Conservation (phyloP, 2,113 vertebrate genomes). For the Sarotherodon lohbergeri region DNA sequence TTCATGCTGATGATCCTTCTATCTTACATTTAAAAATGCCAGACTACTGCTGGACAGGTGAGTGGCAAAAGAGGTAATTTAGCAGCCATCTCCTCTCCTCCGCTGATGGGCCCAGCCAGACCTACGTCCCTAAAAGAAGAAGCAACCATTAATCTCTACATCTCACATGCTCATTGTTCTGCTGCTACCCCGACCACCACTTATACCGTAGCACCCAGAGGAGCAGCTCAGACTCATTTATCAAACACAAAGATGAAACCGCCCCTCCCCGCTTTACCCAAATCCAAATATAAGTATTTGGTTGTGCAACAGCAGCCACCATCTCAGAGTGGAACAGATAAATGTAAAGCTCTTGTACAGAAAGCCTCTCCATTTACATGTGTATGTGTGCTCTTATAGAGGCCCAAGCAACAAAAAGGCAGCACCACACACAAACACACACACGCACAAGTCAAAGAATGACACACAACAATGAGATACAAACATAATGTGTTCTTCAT, state of each 20-base stretch:
- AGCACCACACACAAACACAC: neutral
- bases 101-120: neutral
- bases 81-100: neutral
- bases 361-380: neutral
- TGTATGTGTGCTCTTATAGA: neutral
- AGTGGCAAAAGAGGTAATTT: slow-evolving; percentile 30
- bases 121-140: neutral
- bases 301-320: neutral
- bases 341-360: slow-evolving; percentile 10
- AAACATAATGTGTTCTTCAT: neutral
- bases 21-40: slow-evolving; percentile 1
- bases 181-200: neutral
- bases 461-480: neutral
- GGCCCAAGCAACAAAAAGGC: neutral
- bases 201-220: slow-evolving; percentile 21
- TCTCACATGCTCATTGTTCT: slow-evolving; percentile 40
- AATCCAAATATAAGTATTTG: slow-evolving; percentile 31
- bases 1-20: neutral
- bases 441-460: neutral
- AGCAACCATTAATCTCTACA: slow-evolving; percentile 47
- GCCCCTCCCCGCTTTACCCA: neutral
- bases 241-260: slow-evolving; percentile 46
- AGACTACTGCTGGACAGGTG: neutral
- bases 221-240: slow-evolving; percentile 57
- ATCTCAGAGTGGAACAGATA: slow-evolving; percentile 30